These are phyloP conservation scores for Melinopterus prodromus DNA, from an alignment of 2,888 invertebrate species.

Conservation along the genomic window DNA sequence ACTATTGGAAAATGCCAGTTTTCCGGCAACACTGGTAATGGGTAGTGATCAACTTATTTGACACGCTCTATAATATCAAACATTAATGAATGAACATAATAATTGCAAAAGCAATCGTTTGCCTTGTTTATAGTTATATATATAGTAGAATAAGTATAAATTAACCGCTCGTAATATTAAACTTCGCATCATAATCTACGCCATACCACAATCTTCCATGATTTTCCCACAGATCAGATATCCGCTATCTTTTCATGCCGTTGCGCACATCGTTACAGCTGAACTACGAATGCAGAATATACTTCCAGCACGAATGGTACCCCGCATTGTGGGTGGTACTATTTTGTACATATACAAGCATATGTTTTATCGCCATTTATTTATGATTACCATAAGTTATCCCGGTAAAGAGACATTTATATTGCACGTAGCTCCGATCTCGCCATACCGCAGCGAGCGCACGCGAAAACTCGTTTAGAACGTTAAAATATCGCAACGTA, in stretches of 20 bases:
- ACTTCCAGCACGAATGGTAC: background rate
- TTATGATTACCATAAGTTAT: constrained; percentile 45
- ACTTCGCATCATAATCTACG: background rate
- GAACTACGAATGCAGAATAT: background rate
- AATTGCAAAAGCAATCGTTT: too few species aligned
- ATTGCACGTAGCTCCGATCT: constrained; percentile 21
- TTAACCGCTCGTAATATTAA: background rate
- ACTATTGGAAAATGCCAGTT: too few species aligned
- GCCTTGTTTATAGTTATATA: too few species aligned
- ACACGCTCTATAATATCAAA: too few species aligned
- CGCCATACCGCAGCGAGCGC: background rate
- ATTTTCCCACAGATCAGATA: background rate
- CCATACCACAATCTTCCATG: background rate
- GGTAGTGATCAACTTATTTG: too few species aligned
- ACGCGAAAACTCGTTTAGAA: background rate
- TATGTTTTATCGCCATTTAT: constrained; percentile 40
- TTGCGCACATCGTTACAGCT: background rate
- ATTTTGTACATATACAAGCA: constrained; percentile 18
- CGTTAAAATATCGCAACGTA: constrained; percentile 4
- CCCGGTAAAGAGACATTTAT: constrained; percentile 43
- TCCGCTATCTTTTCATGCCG: background rate
- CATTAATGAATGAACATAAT: too few species aligned
- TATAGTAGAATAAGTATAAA: background rate
- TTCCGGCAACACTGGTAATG: too few species aligned
- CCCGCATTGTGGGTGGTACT: constrained; percentile 21